Percentiles rank a stretch among this genome's conserved stretches.
Evolutionary conservation across 1,140 invertebrate species (phyloP).

Genomic region (Drosophila lowei): DNA sequence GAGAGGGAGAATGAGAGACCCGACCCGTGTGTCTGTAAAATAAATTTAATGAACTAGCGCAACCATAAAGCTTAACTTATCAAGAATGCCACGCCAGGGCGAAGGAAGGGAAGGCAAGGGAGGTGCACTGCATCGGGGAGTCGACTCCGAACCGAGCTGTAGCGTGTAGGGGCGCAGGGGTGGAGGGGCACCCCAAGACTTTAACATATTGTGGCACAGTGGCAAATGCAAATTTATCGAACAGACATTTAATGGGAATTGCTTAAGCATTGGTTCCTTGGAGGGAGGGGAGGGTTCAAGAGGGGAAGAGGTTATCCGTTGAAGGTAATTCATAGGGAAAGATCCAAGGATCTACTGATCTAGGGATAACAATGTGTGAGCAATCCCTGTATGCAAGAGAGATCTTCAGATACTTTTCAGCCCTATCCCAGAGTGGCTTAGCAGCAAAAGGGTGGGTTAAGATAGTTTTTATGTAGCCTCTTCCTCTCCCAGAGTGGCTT

Average conservation of each 20-base stretch:
- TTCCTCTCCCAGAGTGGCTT: no score
- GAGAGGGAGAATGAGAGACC: background rate
- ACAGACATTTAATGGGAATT: slow-evolving; percentile 8
- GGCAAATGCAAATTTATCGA: slow-evolving; percentile 32
- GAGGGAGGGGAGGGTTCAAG: background rate
- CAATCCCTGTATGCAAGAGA: no score
- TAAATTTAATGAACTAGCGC: slow-evolving; percentile 79
- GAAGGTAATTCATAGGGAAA: no score
- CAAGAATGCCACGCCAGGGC: slow-evolving; percentile 42
- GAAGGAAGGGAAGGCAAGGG: no score
- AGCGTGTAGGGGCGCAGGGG: slow-evolving; percentile 2
- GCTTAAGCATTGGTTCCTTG: slow-evolving; percentile 12
- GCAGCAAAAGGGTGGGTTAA: no score
- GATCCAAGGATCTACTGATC: no score
- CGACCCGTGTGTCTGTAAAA: slow-evolving; percentile 70
- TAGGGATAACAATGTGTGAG: no score
- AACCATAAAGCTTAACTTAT: slow-evolving; percentile 78
- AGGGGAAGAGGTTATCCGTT: background rate
- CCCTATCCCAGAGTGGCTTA: no score
- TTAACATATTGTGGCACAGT: slow-evolving; percentile 37
- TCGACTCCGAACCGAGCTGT: slow-evolving; percentile 32
- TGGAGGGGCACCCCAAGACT: slow-evolving; percentile 21
- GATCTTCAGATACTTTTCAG: no score
- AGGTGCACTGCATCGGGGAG: slow-evolving; percentile 10
- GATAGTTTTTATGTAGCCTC: no score